Evolutionary conservation across 2,888 invertebrate genomes (phyloP).

Genomic region (Aromia moschata): DNA sequence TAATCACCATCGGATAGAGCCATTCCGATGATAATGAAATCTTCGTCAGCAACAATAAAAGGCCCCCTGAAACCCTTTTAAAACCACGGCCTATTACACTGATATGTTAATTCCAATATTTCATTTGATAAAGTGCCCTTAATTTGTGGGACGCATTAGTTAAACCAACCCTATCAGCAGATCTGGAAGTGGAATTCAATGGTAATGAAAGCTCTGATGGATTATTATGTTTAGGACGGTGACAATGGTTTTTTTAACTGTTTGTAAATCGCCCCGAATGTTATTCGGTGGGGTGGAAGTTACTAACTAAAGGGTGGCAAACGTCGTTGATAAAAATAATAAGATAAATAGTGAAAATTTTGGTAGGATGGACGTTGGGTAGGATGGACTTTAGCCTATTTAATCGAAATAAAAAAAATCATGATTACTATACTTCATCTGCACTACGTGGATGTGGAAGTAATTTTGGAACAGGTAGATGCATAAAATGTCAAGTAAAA

Average conservation of each 20-base stretch:
- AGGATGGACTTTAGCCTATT: too few species aligned
- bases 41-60: constrained; percentile 29
- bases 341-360: too few species aligned
- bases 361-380: too few species aligned
- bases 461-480: too few species aligned
- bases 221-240: background rate
- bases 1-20: constrained; percentile 17
- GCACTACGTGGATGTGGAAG: too few species aligned
- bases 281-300: too few species aligned
- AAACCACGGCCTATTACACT: constrained; percentile 12
- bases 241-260: background rate
- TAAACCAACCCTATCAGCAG: constrained; percentile 5
- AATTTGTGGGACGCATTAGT: constrained; percentile 30
- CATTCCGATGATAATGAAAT: constrained; percentile 26
- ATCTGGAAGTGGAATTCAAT: constrained; percentile 1
- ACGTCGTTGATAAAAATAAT: too few species aligned
- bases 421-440: too few species aligned
- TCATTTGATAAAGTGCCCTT: constrained; percentile 41
- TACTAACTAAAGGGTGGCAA: too few species aligned
- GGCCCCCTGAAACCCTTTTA: constrained; percentile 25
- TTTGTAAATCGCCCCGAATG: too few species aligned
- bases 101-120: constrained; percentile 43
- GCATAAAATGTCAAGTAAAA: too few species aligned
- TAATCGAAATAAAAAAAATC: too few species aligned
- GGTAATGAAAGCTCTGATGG: constrained; percentile 1